Base-by-base conservation (phyloP, 2,797 vertebrate species). In the Moxostoma hubbsi region DNA sequence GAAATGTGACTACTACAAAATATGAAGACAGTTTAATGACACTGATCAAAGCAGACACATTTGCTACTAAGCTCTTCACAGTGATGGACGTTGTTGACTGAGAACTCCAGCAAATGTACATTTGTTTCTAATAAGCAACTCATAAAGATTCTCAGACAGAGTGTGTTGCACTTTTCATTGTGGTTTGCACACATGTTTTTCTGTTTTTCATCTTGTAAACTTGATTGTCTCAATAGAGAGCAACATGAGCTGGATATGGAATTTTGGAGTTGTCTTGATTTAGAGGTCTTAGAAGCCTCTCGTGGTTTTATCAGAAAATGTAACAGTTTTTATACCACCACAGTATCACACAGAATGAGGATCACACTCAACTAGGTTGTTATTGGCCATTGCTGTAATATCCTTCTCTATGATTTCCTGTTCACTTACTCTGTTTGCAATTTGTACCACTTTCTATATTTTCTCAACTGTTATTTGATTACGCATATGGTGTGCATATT, bases 61-160 rank as follows among this genome's bases (percentile, higher is more conserved):
- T 36, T 53, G 43, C 69, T 54, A 18, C 71, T 77, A 57, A 43
- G 55, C 66, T 63, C 50, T 66, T 73, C 13, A 58, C 46, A 36
- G 5, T 18, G 62, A 70, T 69, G 45, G 47, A 13, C 50, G 43
- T 62, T 51, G 69, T 58, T 82, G 53, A 74, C 43, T 75, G 64
- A 66, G 58, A 50, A 69, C 51, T 49, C 73, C n/a, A 71, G 62
- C 71, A 71, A 86, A 73, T 18, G 57, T 50, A 59, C 88, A 85
- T 81, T 83, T 88, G 84, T 84, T 90, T 87, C 76, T 80, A 83
- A 89, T 88, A 80, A 88, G 72, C 62, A 81, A 64, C 63, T 79
- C 72, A 24, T 83, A 80, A 85, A 86, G 81, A 81, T 78, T 81
- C 84, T 85, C 81, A 7, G 53, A 71, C 55, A 75, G 10, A n/a